Evolutionary conservation across 2,888 invertebrate genomes (phyloP), one percentile per base, ranked within the genome.

Genomic region (Meliscaeva auricollis): DNA sequence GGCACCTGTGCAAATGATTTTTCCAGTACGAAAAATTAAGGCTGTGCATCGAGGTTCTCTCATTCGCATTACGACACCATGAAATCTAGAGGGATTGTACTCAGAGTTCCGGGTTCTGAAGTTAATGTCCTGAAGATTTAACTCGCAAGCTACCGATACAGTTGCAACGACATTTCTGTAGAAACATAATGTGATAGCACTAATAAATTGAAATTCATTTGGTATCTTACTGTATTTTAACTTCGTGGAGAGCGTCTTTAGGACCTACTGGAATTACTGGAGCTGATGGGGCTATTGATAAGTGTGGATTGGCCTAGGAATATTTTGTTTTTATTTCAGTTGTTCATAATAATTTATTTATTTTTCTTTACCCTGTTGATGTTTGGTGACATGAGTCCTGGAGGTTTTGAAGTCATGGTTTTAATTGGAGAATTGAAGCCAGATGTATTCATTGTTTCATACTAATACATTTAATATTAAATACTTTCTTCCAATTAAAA

Each of bases 31-130:
- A 89, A 94, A 94, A 44, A 96, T 95, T 20, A 96, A 90, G 9
- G 96, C 95, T 3, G 96, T 96, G 30, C 95, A 95, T 88, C 96
- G 93, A 0, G 97, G 97, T 87, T 96, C 96, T 68, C 96, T 92
- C 90, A 97, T 95, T 89, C 96, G 94, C 96, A 97, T 97, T 0
- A 97, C 95, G 15, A 97, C 94, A 11, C 97, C 97, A 89, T 96
- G 95, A 90, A 97, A 97, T 87, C 96, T 93, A 6, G 95, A 94
- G 8, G 97, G 97, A 89, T 96, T 96, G 89, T 96, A 97, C 91
- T 97, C 97, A 0, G 97, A 96, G 91, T 96, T 96, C 87, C 97
- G 93, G 3, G 97, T 96, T 68, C 96, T 94, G 83, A 95, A 95
- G 90, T 96, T 96, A 75, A 97, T 96, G 79, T 94, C 94, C 88